Evolutionary conservation across 2,797 vertebrate genomes (phyloP).

Genomic region (Meriones psammophilus): DNA sequence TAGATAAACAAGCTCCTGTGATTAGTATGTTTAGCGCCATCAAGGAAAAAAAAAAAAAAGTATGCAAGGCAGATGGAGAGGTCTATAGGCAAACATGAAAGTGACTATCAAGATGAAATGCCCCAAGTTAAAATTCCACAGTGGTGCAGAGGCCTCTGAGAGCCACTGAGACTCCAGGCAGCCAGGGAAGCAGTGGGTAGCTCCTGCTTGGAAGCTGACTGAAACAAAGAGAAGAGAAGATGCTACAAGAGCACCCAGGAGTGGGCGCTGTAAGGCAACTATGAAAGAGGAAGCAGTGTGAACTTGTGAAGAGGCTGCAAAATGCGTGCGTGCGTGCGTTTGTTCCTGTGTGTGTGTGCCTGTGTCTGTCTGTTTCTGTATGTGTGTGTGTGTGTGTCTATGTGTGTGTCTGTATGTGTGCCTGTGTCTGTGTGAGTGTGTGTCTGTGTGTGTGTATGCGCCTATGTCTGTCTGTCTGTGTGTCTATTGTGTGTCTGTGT

Average conservation of each 20-base stretch:
- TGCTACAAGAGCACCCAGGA: background rate
- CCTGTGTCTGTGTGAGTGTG: background rate
- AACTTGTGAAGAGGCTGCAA: background rate
- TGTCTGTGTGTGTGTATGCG: background rate
- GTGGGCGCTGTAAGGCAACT: background rate
- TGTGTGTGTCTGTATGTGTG: background rate
- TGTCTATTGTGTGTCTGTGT: background rate
- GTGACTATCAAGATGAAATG: too few relatives aligned
- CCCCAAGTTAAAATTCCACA: background rate
- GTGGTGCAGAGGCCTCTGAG: fast-evolving
- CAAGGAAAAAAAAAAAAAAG: background rate
- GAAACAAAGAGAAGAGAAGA: background rate
- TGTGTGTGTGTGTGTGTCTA: background rate
- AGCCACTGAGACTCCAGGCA: background rate
- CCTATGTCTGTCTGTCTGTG: too few relatives aligned
- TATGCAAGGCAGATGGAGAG: background rate
- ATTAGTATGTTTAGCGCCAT: background rate
- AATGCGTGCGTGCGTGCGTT: background rate
- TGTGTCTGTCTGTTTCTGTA: background rate
- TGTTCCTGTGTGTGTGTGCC: background rate
- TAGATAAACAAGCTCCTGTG: background rate
- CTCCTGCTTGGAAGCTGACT: background rate
- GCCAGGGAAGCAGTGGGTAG: too few relatives aligned
- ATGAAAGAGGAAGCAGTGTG: background rate
- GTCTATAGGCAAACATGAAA: background rate